These are phyloP conservation scores for Harpalus rufipes DNA, from an alignment of 2,888 invertebrate species.

Conservation along the genomic window DNA sequence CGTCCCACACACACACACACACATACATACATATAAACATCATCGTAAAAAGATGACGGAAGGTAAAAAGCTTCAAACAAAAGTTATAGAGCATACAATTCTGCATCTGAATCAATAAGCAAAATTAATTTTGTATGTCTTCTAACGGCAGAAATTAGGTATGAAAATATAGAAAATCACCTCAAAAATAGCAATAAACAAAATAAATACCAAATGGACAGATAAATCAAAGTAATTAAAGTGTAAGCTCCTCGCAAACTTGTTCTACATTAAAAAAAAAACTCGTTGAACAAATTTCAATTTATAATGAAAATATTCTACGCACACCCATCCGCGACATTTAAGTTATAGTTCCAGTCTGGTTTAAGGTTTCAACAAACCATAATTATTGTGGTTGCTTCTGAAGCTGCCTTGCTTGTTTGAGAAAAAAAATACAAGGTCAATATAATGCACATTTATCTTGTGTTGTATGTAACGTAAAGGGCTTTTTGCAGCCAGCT, in stretches of 20 bases:
- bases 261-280: neutral
- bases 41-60: too few species aligned
- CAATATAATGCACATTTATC: neutral
- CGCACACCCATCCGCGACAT: neutral
- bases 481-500: neutral
- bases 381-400: neutral
- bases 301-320: constrained; percentile 1
- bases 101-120: too few species aligned
- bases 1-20: too few species aligned
- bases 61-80: too few species aligned
- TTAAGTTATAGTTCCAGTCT: neutral
- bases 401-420: neutral
- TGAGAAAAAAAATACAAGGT: neutral
- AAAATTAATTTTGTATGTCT: too few species aligned
- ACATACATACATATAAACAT: too few species aligned
- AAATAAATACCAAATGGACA: too few species aligned
- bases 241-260: neutral
- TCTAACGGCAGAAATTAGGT: too few species aligned
- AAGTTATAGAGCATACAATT: too few species aligned
- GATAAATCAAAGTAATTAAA: neutral
- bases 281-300: neutral
- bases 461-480: neutral
- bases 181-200: too few species aligned
- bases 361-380: neutral
- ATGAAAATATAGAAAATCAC: too few species aligned